A percentile compares a stretch with the other conserved stretches of the same genome.
Conservation (phyloP, 2,797 vertebrate species). For the Meda fulgida region DNA sequence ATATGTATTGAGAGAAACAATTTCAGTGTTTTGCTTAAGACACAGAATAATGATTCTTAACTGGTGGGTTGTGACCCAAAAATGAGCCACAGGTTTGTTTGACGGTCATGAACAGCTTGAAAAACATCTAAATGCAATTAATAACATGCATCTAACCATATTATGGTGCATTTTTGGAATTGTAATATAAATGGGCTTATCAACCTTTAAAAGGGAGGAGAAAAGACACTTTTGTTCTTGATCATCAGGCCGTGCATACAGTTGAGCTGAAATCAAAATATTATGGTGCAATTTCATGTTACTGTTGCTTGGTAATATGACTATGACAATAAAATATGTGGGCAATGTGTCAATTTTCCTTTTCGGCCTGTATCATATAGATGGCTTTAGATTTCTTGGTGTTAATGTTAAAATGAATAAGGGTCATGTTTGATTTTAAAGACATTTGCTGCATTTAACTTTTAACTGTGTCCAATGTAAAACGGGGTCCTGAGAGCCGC, state of each 20-base stretch:
- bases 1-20: not conserved
- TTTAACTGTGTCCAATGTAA: not conserved
- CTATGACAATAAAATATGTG: not conserved
- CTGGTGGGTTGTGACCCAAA: too few relatives aligned
- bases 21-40: not conserved
- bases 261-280: not conserved
- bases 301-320: constrained; percentile 15
- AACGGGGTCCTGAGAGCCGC: not conserved
- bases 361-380: not conserved
- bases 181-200: not conserved
- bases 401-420: not conserved
- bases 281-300: not conserved
- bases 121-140: not conserved
- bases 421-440: not conserved
- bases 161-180: not conserved
- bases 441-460: not conserved
- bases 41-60: not conserved
- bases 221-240: constrained; percentile 5
- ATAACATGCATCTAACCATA: not conserved
- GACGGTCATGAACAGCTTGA: not conserved
- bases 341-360: not conserved
- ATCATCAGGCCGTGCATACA: not conserved
- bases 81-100: not conserved
- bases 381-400: not conserved
- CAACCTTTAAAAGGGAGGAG: not conserved